phyloP scores from a whole-genome alignment of 2,888 invertebrate species.

The Schrankia costaestrigalis region DNA sequence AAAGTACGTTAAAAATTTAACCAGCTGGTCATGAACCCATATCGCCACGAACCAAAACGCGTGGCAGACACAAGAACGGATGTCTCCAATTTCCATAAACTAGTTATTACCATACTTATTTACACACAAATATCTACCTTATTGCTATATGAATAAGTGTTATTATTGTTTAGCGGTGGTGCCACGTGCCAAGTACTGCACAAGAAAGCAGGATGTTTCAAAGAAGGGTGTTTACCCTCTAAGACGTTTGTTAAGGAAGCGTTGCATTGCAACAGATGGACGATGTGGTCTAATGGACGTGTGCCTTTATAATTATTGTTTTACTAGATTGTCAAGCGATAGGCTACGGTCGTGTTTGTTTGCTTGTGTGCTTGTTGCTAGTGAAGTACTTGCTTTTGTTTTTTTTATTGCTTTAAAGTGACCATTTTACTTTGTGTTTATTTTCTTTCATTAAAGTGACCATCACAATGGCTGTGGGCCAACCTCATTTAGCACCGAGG shows the following conservation, averaged over 20 bases:
- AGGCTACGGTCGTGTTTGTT: no score
- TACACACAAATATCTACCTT: constrained; percentile 15
- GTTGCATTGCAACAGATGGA: constrained; percentile 24
- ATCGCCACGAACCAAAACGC: constrained; percentile 49
- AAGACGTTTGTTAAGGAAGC: constrained; percentile 39
- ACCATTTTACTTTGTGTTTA: no score
- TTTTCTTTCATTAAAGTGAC: no score
- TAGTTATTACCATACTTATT: neutral
- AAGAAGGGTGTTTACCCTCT: constrained; percentile 63
- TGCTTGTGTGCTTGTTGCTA: no score
- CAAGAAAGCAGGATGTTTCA: constrained; percentile 61
- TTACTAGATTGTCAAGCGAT: neutral
- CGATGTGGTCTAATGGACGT: constrained; percentile 18
- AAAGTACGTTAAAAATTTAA: constrained; percentile 13
- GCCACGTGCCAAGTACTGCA: constrained; percentile 48
- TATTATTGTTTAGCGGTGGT: neutral
- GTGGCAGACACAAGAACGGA: constrained; percentile 72
- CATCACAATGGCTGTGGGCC: no score
- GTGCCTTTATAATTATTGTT: neutral
- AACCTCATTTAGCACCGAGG: no score
- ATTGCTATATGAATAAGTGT: neutral
- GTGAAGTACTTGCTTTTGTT: no score
- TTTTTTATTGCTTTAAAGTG: no score
- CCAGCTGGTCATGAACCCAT: constrained; percentile 45
- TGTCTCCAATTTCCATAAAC: constrained; percentile 63